phyloP scores from a whole-genome alignment of 2,797 vertebrate species.

The Pelochelys cantorii region DNA sequence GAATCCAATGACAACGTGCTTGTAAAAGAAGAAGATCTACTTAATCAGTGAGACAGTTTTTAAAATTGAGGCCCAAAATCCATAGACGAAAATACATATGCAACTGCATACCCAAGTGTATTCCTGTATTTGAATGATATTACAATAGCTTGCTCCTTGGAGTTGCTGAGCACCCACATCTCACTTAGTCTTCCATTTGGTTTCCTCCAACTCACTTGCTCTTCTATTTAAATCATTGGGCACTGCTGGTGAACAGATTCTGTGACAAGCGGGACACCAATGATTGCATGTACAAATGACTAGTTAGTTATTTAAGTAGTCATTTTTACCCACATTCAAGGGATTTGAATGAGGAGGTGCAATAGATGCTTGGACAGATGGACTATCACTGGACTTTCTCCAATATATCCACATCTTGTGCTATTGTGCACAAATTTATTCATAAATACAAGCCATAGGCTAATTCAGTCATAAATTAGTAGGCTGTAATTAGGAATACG shows the following conservation, averaged over 20 bases:
- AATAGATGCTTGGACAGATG: not conserved
- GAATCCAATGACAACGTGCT: conserved; percentile 46
- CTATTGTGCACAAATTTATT: not conserved
- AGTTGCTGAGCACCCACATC: not conserved
- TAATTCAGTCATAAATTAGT: not conserved
- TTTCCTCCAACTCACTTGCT: not conserved
- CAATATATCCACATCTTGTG: too few relatives aligned
- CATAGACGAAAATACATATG: not conserved
- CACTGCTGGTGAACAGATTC: not conserved
- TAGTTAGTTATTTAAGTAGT: not conserved
- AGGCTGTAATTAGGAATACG: not conserved
- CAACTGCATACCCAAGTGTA: not conserved
- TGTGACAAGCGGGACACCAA: not conserved
- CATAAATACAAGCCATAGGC: not conserved
- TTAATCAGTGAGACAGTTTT: not conserved
- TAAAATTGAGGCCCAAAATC: not conserved
- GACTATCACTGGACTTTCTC: not conserved
- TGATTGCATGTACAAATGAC: not conserved
- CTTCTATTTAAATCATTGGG: not conserved
- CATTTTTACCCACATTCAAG: too few relatives aligned
- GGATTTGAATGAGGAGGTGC: not conserved
- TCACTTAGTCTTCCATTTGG: not conserved
- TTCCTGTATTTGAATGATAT: not conserved
- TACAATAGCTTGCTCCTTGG: not conserved
- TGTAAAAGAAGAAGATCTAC: not conserved